These are phyloP conservation scores for Melanotaenia duboulayi DNA, from an alignment of 2,113 vertebrate species.

Conservation along the genomic window DNA sequence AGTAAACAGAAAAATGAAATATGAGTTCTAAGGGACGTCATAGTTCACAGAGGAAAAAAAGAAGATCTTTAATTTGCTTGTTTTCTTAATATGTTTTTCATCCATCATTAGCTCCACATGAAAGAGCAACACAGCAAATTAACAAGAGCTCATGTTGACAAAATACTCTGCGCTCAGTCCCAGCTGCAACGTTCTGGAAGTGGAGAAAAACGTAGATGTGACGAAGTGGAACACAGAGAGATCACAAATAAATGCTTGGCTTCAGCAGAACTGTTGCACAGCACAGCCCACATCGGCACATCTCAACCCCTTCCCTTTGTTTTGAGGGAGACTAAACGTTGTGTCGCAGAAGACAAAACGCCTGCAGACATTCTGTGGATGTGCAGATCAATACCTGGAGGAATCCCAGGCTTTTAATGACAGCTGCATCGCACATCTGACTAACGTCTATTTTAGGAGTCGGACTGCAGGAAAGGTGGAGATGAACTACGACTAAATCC, in stretches of 20 bases:
- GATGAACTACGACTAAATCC: too few relatives aligned
- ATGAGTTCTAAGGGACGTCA: not conserved
- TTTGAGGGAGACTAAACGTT: slow-evolving; percentile 34
- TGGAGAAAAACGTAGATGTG: slow-evolving; percentile 70
- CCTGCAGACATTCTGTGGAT: slow-evolving; percentile 53
- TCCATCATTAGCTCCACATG: slow-evolving; percentile 56
- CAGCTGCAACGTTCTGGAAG: slow-evolving; percentile 70
- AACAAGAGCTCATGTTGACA: slow-evolving; percentile 58
- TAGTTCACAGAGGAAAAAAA: not conserved
- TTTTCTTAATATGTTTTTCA: slow-evolving; percentile 32
- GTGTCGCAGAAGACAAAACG: slow-evolving; percentile 61
- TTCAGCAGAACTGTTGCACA: slow-evolving; percentile 62
- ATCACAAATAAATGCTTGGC: slow-evolving; percentile 72
- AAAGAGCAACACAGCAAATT: slow-evolving; percentile 59
- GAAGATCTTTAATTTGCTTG: slow-evolving; percentile 19
- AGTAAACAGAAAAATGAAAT: slow-evolving; percentile 3
- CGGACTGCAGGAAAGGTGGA: not conserved
- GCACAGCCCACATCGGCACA: slow-evolving; percentile 69
- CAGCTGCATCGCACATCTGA: slow-evolving; percentile 1
- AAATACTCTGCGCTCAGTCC: slow-evolving; percentile 65
- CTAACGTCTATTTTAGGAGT: slow-evolving; percentile 30
- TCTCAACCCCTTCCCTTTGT: slow-evolving; percentile 58
- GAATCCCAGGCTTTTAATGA: slow-evolving; percentile 13
- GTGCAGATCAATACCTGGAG: slow-evolving; percentile 28
- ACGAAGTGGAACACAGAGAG: slow-evolving; percentile 74